Evolutionary conservation across 2,888 invertebrate species (phyloP), one percentile per base, ranked within the genome.

Genomic region (Aphodius granarius): DNA sequence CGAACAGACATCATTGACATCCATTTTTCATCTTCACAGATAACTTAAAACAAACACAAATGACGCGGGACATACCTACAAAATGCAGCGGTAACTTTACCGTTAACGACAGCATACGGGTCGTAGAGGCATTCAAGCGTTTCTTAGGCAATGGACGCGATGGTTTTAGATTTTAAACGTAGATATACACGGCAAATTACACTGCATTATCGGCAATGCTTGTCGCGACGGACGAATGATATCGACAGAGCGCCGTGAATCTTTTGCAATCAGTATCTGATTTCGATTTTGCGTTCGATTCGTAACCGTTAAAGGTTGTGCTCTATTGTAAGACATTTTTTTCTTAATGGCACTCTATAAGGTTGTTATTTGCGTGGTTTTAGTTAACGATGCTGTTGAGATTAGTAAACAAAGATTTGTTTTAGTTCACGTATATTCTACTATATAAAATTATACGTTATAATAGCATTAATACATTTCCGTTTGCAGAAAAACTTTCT

Each of bases 21-120:
- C n/a, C n/a, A n/a, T n/a, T n/a, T n/a, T n/a, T n/a, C n/a, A n/a
- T n/a, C n/a, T n/a, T n/a, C n/a, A n/a, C n/a, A n/a, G n/a, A n/a
- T n/a, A n/a, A n/a, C n/a, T n/a, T n/a, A n/a, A n/a, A n/a, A 43
- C 43, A 43, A 43, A 43, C 43, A 43, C 43, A 43, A 43, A 43
- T 43, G 43, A 68, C 68, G 68, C 22, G 22, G 21, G 19, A 65
- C 65, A 65, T 68, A 68, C 20, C n/a, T 68, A 68, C 22, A 68
- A 19, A 68, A 22, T 22, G 18, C 21, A 68, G 21, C 68, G 68
- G 68, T 68, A 68, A 16, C 68, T 68, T 22, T 68, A 68, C 68
- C 68, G 68, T 68, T 68, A 68, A 68, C 68, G 68, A 20, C 68
- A n/a, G n/a, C n/a, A 68, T 68, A 68, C 68, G 68, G 68, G n/a